phyloP scores from a whole-genome alignment of 2,113 vertebrate species.

The Macrotis lagotis region DNA sequence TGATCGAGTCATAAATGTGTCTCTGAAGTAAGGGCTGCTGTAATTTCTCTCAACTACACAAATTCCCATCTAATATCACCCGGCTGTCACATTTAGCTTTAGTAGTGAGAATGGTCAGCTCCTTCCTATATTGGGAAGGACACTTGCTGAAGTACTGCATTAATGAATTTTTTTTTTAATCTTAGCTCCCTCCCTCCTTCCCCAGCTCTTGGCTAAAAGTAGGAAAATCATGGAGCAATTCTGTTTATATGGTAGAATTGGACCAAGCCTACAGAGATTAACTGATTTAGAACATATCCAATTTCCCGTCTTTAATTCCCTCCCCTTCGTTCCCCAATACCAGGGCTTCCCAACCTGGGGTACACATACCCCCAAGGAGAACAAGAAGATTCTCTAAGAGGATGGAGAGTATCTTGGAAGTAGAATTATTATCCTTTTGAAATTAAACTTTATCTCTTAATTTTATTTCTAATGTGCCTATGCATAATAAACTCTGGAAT shows the following conservation, averaged over 20 bases:
- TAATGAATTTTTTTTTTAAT: background rate
- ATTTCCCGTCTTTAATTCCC: background rate
- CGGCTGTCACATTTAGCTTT: background rate
- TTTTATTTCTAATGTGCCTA: background rate
- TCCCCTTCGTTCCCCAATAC: background rate
- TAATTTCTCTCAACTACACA: background rate
- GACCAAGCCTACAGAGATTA: background rate
- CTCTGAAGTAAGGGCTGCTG: background rate
- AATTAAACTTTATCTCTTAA: background rate
- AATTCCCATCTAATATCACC: background rate
- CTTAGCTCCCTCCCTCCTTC: background rate
- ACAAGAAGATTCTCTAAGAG: background rate
- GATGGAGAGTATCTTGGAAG: background rate
- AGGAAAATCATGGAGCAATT: too few relatives aligned
- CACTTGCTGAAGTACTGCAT: background rate
- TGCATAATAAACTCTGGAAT: background rate
- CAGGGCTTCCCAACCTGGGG: background rate
- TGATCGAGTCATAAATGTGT: background rate
- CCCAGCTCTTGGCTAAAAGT: background rate
- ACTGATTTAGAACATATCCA: background rate
- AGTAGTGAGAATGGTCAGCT: background rate
- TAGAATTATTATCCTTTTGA: background rate
- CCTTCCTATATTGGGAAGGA: background rate
- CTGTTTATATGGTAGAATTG: background rate
- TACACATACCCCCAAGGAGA: background rate